phyloP scores from a whole-genome alignment of 2,113 vertebrate genomes.

The Phalacrocorax pelagicus region DNA sequence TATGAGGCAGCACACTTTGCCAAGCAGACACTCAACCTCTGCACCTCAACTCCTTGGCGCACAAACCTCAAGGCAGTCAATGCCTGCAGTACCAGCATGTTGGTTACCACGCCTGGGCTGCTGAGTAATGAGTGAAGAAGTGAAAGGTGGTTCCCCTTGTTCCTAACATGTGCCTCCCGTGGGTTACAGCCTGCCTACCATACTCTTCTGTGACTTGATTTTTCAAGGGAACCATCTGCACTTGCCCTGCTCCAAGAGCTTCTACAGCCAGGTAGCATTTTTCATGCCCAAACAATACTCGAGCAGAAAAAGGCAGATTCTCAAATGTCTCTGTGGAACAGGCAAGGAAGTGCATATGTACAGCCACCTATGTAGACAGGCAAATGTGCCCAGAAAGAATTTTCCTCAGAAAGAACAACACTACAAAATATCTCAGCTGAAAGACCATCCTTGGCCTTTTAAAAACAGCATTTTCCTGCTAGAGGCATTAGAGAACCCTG shows the following conservation, averaged over 20 bases:
- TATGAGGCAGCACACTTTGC: not conserved
- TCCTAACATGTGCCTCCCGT: not conserved
- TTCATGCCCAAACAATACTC: not conserved
- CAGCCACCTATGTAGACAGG: not conserved
- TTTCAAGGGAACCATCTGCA: not conserved
- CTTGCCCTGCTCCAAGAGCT: not conserved
- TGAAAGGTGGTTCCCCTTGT: not conserved
- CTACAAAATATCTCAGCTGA: not conserved
- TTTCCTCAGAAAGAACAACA: not conserved
- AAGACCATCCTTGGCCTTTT: not conserved
- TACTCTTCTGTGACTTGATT: not conserved
- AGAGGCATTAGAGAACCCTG: not conserved
- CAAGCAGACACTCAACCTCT: not conserved
- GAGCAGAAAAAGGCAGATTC: not conserved
- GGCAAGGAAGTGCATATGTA: rapidly evolving
- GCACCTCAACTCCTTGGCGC: not conserved
- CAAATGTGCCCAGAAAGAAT: not conserved
- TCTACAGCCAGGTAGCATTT: not conserved
- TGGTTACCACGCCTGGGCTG: not conserved
- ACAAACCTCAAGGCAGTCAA: not conserved
- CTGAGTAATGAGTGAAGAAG: not conserved
- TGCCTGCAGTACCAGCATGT: not conserved
- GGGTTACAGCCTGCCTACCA: not conserved
- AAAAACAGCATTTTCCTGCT: not conserved
- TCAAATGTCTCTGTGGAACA: not conserved